These are phyloP conservation scores for Picus viridis DNA, from an alignment of 2,797 vertebrate genomes.

Conservation along the genomic window DNA sequence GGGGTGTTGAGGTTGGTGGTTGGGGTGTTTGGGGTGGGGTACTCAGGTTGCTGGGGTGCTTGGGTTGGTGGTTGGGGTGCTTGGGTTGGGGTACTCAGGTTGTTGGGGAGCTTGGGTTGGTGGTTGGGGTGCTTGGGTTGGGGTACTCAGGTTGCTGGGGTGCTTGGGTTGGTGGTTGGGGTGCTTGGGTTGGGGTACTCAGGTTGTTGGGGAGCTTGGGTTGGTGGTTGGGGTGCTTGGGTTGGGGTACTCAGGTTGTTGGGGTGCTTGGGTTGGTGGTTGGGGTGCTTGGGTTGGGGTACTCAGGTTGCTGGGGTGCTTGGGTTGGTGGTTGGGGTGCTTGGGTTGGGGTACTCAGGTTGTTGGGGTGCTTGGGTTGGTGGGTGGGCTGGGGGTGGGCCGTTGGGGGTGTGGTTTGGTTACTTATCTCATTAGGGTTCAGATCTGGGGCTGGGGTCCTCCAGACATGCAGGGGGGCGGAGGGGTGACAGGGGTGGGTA, in stretches of 20 bases:
- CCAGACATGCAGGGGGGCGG: fast-evolving
- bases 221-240: background rate
- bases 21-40: no score
- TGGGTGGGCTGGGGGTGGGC: background rate
- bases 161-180: background rate
- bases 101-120: background rate
- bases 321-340: no score
- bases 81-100: no score
- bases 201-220: background rate
- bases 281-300: background rate
- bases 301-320: no score
- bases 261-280: background rate
- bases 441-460: background rate
- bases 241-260: background rate
- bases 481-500: background rate
- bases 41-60: no score
- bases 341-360: no score
- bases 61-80: no score
- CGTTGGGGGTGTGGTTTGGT: background rate
- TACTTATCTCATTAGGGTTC: background rate
- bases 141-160: background rate
- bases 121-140: background rate
- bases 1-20: no score
- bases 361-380: background rate
- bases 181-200: background rate